phyloP scores from a whole-genome alignment of 2,113 vertebrate species.

The Chaetura pelagica region DNA sequence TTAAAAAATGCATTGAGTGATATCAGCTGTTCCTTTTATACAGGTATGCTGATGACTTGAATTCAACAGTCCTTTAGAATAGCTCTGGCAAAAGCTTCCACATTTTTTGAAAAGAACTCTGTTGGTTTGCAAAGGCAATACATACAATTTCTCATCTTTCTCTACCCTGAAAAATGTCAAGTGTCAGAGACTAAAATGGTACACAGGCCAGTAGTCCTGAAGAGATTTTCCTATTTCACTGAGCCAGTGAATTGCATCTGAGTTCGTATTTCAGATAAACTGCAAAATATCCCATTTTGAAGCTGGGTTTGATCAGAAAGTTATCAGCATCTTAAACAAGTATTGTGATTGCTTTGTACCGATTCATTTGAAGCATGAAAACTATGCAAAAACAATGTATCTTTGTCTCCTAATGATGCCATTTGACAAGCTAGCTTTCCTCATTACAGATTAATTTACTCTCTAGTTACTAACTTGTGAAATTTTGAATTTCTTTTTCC shows the following conservation, averaged over 20 bases:
- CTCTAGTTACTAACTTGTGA: background rate
- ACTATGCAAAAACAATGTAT: background rate
- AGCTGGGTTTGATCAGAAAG: background rate
- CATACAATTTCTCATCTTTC: background rate
- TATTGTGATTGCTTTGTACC: background rate
- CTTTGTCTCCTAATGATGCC: background rate
- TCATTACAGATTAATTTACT: background rate
- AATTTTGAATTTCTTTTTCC: background rate
- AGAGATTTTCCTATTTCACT: background rate
- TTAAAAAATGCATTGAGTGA: background rate
- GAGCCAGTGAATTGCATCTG: background rate
- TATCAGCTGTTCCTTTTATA: conserved; percentile 32
- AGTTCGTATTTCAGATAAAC: background rate
- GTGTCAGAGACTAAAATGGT: background rate
- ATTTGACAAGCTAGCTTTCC: background rate
- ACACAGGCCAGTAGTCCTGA: background rate
- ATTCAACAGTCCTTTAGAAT: background rate
- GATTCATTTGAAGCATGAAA: background rate
- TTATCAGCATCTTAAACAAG: background rate
- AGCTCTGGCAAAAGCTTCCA: background rate
- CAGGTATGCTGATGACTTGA: conserved; percentile 44
- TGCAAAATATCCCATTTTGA: background rate
- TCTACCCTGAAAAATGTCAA: background rate
- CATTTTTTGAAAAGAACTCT: background rate
- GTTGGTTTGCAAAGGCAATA: background rate